Percentiles rank a stretch among this genome's conserved stretches.
These are phyloP conservation scores for Drosophila nr. perissopoda DNA, from an alignment of 2,888 invertebrate genomes.

Conservation along the genomic window DNA sequence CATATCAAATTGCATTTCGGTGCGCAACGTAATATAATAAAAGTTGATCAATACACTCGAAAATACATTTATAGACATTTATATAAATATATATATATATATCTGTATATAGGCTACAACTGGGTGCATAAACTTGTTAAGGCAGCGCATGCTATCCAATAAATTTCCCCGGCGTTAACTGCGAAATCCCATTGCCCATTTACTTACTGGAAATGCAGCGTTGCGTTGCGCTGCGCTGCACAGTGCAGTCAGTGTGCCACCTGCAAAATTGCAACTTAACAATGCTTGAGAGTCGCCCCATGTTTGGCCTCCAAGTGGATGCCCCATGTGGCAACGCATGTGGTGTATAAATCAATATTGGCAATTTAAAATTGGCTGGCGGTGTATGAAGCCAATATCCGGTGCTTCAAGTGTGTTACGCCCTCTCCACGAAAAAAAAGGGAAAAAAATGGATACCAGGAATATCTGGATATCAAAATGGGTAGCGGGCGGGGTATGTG, in stretches of 20 bases:
- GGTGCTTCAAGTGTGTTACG: constrained; percentile 57
- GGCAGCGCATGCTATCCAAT: constrained; percentile 59
- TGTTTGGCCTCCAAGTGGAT: constrained; percentile 43
- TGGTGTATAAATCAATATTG: constrained; percentile 78
- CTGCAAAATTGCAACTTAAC: constrained; percentile 78
- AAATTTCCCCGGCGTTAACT: constrained; percentile 74
- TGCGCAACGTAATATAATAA: constrained; percentile 54
- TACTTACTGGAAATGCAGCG: constrained; percentile 60
- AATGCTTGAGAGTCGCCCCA: constrained; percentile 67
- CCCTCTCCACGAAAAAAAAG: constrained; percentile 27
- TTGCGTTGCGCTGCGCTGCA: background rate
- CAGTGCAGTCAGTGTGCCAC: constrained; percentile 44
- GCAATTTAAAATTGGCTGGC: constrained; percentile 81
- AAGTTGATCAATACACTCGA: constrained; percentile 17
- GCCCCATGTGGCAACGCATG: constrained; percentile 76
- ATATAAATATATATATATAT: constrained; percentile 7
- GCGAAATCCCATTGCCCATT: constrained; percentile 74
- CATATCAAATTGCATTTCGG: constrained; percentile 56
- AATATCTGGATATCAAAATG: background rate
- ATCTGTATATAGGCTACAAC: constrained; percentile 30
- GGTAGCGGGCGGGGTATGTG: background rate
- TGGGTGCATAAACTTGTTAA: constrained; percentile 55
- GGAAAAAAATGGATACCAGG: constrained; percentile 2
- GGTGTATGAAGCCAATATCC: constrained; percentile 80
- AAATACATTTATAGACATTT: background rate